Evolutionary conservation across 2,113 vertebrate species (phyloP), one percentile per base, ranked within the genome.

Genomic region (Formicarius rufipectus): DNA sequence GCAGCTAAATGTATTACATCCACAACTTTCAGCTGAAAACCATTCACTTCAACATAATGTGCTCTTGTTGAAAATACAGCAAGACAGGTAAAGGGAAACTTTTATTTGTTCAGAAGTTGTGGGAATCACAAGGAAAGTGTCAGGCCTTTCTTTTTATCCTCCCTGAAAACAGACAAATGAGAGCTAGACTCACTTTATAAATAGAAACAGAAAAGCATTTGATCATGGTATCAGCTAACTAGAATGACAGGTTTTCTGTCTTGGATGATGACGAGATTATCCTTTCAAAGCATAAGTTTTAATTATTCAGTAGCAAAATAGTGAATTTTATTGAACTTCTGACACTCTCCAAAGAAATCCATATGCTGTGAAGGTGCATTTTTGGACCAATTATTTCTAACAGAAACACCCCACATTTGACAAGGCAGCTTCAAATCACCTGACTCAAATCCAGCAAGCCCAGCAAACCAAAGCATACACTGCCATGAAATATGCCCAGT

Each of bases 151-250:
- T 84, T 92, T 86, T 81, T 75, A 78, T 92, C 50, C 20, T 84
- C 18, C 37, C 22, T 31, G 62, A 91, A 40, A 92, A 81, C 40
- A 78, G 40, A 37, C 44, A 89, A 67, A 58, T 9, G 14, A 71
- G 80, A 56, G 39, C 42, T 60, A 68, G 60, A 81, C 16, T 18
- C 20, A 23, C 28, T 89, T 91, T 56, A 79, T 84, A 94, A 79
- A 92, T 45, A 95, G 80, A 47, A 89, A 47, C 52, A 90, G 64
- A 89, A 89, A 92, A 90, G 28, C 44, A 91, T 87, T 91, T 97
- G 89, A 95, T 97, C 89, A 25, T 56, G 31, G 22, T 66, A 63
- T 63, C 60, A 86, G 42, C 60, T 59, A 67, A 62, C 25, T 39
- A 64, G 73, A 59, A 80, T 12, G 9, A 10, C 2, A 3, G 27